Base-by-base conservation (phyloP, 2,113 vertebrate species). In the Pantherophis guttatus region DNA sequence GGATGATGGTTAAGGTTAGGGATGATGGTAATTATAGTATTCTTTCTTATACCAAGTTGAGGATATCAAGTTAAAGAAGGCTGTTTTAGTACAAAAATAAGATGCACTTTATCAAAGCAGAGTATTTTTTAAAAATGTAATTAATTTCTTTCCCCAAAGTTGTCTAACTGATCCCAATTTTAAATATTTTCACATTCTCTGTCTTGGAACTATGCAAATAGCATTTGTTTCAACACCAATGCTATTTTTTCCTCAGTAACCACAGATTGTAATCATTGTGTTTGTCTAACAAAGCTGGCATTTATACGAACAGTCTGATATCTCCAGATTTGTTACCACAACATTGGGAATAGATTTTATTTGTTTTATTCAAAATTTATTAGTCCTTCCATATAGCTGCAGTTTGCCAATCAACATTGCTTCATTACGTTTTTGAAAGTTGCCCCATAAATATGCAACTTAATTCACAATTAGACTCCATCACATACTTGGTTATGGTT, bases 351-450 rank as follows among this genome's bases (percentile, higher is more conserved):
- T 59, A 94, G 59, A 75, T 86, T 94, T 96, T 93, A 58, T 93
- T 94, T 75, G 44, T 93, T 70, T 93, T 8, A 44, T 91, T 52
- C 55, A 94, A 94, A 95, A 95, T 94, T 94, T 95, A 94, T 94
- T 91, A 96, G 2, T 48, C 96, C 29, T 89, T 91, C 94, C 91
- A 48, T 44, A 90, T 81, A 96, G 53, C 75, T 91, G 48, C 93
- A 94, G 93, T 95, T 95, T 96, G 89, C 5, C 0, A 91, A 88
- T 62, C 52, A 94, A 91, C 54, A 94, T 92, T 92, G 90, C 62
- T 44, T 75, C 90, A 91, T 91, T 86, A 57, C n/a, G 26, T 86
- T 91, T 91, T 57, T 57, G 23, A 86, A 91, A 91, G 90, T 86
- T 91, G 33, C 65, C 24, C 90, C 26, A 75, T 91, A 55, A 91